Conservation (phyloP, 2,113 vertebrate genomes). For the Anolis sagrei region DNA sequence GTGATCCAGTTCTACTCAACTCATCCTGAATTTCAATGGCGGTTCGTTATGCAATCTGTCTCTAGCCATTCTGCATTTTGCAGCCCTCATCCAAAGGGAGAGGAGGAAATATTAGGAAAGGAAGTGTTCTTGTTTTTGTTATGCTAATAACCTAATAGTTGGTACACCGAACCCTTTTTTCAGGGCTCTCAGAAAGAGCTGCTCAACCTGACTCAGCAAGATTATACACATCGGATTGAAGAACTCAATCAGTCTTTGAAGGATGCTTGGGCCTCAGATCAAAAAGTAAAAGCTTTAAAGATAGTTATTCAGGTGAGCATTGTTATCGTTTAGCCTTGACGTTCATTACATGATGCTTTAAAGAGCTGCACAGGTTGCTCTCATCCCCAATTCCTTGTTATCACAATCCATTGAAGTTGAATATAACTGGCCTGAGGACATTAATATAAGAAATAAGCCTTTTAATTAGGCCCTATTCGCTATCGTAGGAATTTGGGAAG, state of each 20-base stretch:
- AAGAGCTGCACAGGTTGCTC: neutral
- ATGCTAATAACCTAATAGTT: neutral
- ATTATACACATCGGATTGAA: conserved; percentile 94
- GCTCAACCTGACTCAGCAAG: conserved; percentile 96
- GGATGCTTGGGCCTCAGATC: conserved; percentile 96
- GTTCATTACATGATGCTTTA: neutral
- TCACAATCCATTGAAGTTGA: neutral
- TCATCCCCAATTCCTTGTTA: neutral
- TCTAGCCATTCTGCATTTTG: neutral
- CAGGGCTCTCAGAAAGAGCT: conserved; percentile 96
- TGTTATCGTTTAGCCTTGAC: neutral
- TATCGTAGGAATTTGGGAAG: too few species aligned
- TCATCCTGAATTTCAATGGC: neutral
- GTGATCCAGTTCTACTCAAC: neutral
- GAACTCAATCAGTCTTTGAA: conserved; percentile 96
- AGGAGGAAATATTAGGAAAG: neutral
- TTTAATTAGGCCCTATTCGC: too few species aligned
- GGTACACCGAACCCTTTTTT: neutral
- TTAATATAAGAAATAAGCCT: too few species aligned
- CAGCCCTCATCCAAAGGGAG: neutral
- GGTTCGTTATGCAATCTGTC: neutral
- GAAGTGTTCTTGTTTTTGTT: neutral
- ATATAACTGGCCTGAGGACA: too few species aligned
- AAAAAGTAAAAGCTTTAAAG: conserved; percentile 98
- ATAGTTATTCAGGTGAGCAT: conserved; percentile 95